Evolutionary conservation across 2,797 vertebrate genomes (phyloP), one percentile per base, ranked within the genome.

Genomic region (Hippocampus kuda): DNA sequence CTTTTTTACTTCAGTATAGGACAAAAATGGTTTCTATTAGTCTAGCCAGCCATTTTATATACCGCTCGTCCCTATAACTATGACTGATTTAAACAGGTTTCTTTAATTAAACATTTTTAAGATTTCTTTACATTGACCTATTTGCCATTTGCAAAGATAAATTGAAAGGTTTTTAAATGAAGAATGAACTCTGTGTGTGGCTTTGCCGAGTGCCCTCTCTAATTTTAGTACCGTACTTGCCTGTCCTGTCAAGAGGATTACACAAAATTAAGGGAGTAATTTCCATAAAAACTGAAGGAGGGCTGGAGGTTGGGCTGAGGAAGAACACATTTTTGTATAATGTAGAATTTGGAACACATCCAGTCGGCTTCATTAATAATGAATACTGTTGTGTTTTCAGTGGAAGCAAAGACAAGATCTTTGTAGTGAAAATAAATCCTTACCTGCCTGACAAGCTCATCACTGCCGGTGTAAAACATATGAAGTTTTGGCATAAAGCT

Each of bases 401-500:
- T 81, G 97, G 97, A 81, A 98, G 95, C 88, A 99, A 98, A 88
- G 97, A 99, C 79, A 99, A 99, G 84, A 98, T 99, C 85, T 99
- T 99, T 87, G 94, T 95, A 71, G 92, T 99, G 77, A 98, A 99
- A 86, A 94, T 97, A 73, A 99, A 99, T 77, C 95, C 97, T 9
- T 96, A 93, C 77, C 90, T 96, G 84, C 93, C 97, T 75, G 97
- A 99, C 87, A 98, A 98, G 88, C 90, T 99, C 81, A 94, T 98
- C 86, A 98, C 96, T 18, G 95, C 94, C 79, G 97, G 97, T 75
- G 94, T 99, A 84, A 99, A 99, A 77, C 97, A 99, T 71, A 93
- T 98, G 89, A 97, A 94, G 85, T 99, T 99, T 87, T 99, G 97
- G 97, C 94, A 94, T 69, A 94, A 93, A 93, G 95, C 95, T 83